Conservation (phyloP, 2,888 invertebrate species). For the Melanotus villosus region DNA sequence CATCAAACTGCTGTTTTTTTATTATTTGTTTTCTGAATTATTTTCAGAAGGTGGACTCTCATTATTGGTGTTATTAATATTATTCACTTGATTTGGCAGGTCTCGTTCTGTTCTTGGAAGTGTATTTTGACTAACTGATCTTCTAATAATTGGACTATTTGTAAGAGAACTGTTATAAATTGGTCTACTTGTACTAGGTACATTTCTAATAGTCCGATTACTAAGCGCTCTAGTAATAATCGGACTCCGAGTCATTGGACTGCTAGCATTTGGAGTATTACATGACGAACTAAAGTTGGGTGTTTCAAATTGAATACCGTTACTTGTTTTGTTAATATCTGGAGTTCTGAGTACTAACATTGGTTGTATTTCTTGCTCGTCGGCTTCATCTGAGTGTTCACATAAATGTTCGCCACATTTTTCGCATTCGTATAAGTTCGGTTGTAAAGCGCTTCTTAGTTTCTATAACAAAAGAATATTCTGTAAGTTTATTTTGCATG, state of each 20-base stretch:
- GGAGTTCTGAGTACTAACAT: slow-evolving; percentile 40
- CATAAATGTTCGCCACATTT: slow-evolving; percentile 85
- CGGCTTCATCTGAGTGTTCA: slow-evolving; percentile 71
- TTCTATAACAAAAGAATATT: slow-evolving; percentile 73
- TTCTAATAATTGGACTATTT: slow-evolving; percentile 19
- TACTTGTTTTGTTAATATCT: slow-evolving; percentile 13
- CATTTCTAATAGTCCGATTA: not conserved
- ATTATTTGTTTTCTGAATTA: slow-evolving; percentile 26
- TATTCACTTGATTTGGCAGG: not conserved
- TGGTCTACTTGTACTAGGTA: not conserved
- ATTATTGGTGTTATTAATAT: not conserved
- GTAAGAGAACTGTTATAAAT: slow-evolving; percentile 9
- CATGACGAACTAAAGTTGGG: slow-evolving; percentile 9
- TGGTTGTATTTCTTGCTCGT: slow-evolving; percentile 56
- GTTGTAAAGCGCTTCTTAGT: slow-evolving; percentile 81
- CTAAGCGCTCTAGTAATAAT: slow-evolving; percentile 4
- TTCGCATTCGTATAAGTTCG: slow-evolving; percentile 82
- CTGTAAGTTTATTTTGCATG: not conserved
- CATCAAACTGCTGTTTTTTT: not conserved
- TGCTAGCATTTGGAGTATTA: slow-evolving; percentile 24
- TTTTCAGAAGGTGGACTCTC: slow-evolving; percentile 21
- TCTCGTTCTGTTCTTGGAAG: slow-evolving; percentile 11
- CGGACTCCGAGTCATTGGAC: slow-evolving; percentile 31
- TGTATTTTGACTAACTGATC: slow-evolving; percentile 21
- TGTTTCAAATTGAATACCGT: slow-evolving; percentile 32